Conservation (phyloP, 2,113 vertebrate species). For the Atlantisia rogersi region DNA sequence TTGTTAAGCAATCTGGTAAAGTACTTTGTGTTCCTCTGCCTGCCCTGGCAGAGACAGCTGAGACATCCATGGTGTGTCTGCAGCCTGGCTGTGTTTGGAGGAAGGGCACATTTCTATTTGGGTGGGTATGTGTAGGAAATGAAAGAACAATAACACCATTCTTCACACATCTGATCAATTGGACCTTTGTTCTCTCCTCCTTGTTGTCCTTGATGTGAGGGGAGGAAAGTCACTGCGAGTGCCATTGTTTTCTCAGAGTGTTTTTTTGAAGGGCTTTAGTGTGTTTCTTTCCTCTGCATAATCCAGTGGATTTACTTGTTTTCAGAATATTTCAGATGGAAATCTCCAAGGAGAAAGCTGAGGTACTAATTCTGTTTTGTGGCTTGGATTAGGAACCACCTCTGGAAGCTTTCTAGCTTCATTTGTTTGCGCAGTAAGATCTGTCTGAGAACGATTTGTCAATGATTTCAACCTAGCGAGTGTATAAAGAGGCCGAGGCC, state of each 20-base stretch:
- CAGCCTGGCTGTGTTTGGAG: not conserved
- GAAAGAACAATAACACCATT: constrained; percentile 28
- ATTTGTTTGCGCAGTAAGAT: not conserved
- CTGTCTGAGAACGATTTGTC: not conserved
- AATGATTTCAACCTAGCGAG: not conserved
- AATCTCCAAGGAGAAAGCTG: not conserved
- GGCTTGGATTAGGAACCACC: not conserved
- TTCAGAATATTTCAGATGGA: not conserved
- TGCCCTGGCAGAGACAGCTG: not conserved
- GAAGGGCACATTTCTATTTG: not conserved
- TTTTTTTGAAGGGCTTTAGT: constrained; percentile 6
- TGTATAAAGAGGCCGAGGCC: not conserved
- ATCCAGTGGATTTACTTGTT: not conserved
- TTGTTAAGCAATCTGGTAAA: not conserved
- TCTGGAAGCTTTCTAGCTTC: not conserved
- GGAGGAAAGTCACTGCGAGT: constrained; percentile 21
- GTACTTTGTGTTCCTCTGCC: not conserved
- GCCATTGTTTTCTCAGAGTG: constrained; percentile 26
- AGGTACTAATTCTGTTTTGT: not conserved
- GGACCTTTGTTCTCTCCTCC: constrained; percentile 9
- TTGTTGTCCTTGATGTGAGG: not conserved
- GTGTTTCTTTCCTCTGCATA: not conserved
- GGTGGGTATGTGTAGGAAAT: constrained; percentile 8
- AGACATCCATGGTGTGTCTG: not conserved
- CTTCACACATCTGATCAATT: not conserved